Percentiles rank a stretch among this genome's conserved stretches.
phyloP scores from a whole-genome alignment of 1,140 invertebrate species.

The Trachymyrmex cornetzi region DNA sequence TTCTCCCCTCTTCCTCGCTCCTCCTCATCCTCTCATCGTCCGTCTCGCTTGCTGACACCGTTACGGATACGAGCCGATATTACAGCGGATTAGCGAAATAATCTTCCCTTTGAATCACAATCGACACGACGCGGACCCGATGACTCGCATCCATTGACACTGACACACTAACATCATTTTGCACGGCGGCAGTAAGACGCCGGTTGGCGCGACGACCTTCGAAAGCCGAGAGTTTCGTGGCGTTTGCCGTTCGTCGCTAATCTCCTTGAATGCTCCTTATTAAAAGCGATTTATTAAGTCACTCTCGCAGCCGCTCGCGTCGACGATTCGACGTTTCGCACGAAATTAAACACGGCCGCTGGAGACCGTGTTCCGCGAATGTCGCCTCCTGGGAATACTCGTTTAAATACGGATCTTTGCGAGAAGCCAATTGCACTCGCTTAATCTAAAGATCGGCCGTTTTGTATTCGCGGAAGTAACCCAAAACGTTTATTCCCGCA shows the following conservation, averaged over 20 bases:
- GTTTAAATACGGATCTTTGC: constrained; percentile 21
- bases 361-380: constrained; percentile 25
- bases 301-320: not conserved
- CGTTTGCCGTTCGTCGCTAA: constrained; percentile 58
- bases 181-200: constrained; percentile 51
- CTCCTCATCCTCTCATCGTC: not conserved
- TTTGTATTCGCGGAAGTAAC: constrained; percentile 10
- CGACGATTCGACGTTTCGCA: constrained; percentile 5
- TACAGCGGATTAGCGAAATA: constrained; percentile 61
- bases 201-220: constrained; percentile 65
- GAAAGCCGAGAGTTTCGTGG: constrained; percentile 67
- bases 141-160: constrained; percentile 82
- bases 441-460: constrained; percentile 16
- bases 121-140: constrained; percentile 74
- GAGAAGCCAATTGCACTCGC: constrained; percentile 20
- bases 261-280: constrained; percentile 70
- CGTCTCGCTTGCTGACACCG: constrained; percentile 9
- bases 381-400: not conserved
- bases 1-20: not conserved
- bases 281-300: constrained; percentile 35
- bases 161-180: constrained; percentile 84
- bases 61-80: constrained; percentile 31
- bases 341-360: constrained; percentile 12
- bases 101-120: constrained; percentile 77
- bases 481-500: constrained; percentile 1